Evolutionary conservation across 2,797 vertebrate species (phyloP), one percentile per base, ranked within the genome.

Genomic region (Alectoris magna): DNA sequence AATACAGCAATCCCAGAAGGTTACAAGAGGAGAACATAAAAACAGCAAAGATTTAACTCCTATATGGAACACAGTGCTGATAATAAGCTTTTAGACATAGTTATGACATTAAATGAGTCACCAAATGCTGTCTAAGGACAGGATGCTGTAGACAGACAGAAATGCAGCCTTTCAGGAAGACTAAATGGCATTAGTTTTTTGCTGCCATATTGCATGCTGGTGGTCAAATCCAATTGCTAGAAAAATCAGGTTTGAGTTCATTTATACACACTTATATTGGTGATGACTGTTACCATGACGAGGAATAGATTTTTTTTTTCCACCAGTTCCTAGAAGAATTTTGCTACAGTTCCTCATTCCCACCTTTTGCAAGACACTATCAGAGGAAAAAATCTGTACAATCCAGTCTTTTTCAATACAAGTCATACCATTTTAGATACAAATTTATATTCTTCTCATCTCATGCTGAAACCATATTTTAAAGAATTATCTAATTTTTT

Each of bases 41-140:
- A 88, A 27, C 0, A 82, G 27, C 41, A 56, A 90, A 91, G 73
- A 82, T 87, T 76, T 85, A 49, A 55, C 55, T 92, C 69, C 69
- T 81, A 18, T 81, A 48, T 83, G 67, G 70, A 55, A 51, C 75
- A 87, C 95, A 95, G 72, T 56, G 34, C 67, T 84, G 69, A 63
- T 94, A 67, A 60, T 95, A 95, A 95, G 63, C 81, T 95, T 84
- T 92, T 88, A 90, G 81, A 88, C 93, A 84, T 84, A 41, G 70
- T 69, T 90, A 79, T 90, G 69, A 85, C 69, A 69, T 80, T 85
- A 91, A 93, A 78, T 94, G 92, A 93, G 66, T 91, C 90, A 95
- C 66, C 81, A 89, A 96, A 95, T 94, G 88, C 69, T 55, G 53
- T 88, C 91, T 84, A 80, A 96, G 88, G 90, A 82, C 51, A 72